Evolutionary conservation across 1,140 invertebrate species (phyloP), one percentile per base, ranked within the genome.

Genomic region (Euglossa dilemma): DNA sequence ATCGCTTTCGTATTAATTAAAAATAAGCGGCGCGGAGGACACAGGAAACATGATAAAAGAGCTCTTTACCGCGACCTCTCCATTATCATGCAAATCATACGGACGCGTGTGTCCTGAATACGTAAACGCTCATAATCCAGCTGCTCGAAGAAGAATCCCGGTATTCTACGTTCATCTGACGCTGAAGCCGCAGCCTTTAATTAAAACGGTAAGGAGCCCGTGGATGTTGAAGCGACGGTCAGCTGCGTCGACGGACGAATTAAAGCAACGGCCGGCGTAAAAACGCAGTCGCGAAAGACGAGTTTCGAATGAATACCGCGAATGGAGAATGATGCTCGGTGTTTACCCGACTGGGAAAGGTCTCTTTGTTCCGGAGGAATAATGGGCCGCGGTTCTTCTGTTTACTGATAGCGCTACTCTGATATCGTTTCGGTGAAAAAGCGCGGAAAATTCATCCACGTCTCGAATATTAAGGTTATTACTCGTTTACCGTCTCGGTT

Each of bases 131-230:
- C 43, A 67, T 57, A 76, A 47, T 66, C 61, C 72, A 16, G 57
- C 36, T 50, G 61, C 25, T 50, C 25, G 45, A 76, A 82, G 72
- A 57, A 59, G 36, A 36, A 36, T 36, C 69, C 63, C 25, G n/a
- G 72, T 52, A 82, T 82, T 82, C 80, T 43, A 45, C 59, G 59
- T 52, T 74, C 73, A 36, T 67, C n/a, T 61, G 12, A 47, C 25
- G 56, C 47, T 64, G 57, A 79, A 83, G 74, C 67, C 75, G 28
- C 56, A 23, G 78, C 36, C 50, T 64, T 85, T 80, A 83, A 88
- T 88, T 88, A 83, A 81, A 82, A 79, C 78, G 83, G 81, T 61
- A 57, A 45, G 36, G 11, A 23, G 50, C 25, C 43, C 56, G 36
- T 45, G 20, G 25, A 18, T 18, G 63, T 54, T 47, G 7, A 20